These are phyloP conservation scores for Scomber colias DNA, from an alignment of 2,113 vertebrate species.

Conservation along the genomic window DNA sequence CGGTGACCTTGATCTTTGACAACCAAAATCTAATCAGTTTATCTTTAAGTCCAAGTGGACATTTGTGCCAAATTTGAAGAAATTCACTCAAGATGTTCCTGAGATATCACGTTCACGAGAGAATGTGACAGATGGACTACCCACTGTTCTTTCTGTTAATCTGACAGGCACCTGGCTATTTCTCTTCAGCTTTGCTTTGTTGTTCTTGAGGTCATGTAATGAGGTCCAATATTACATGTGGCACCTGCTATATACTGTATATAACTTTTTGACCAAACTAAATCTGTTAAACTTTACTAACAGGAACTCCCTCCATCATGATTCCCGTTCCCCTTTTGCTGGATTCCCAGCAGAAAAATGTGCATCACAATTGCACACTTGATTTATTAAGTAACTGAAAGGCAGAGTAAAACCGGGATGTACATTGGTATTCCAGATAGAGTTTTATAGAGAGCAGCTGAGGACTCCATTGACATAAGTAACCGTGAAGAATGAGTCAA, in stretches of 20 bases:
- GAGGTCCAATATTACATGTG: background rate
- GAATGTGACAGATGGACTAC: no score
- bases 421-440: background rate
- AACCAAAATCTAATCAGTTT: no score
- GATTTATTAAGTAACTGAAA: background rate
- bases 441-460: constrained; percentile 12
- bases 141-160: background rate
- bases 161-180: background rate
- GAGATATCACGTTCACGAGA: no score
- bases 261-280: no score
- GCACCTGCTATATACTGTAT: background rate
- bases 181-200: background rate
- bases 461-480: background rate
- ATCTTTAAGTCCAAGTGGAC: no score
- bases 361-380: background rate
- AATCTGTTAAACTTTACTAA: no score
- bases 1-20: no score
- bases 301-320: background rate
- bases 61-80: no score
- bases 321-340: background rate
- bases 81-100: no score
- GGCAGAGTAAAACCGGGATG: background rate
- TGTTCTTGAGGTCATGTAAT: no score
- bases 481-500: background rate
- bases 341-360: background rate